phyloP scores from a whole-genome alignment of 1,140 invertebrate species.

The Euura saliciscinereae region DNA sequence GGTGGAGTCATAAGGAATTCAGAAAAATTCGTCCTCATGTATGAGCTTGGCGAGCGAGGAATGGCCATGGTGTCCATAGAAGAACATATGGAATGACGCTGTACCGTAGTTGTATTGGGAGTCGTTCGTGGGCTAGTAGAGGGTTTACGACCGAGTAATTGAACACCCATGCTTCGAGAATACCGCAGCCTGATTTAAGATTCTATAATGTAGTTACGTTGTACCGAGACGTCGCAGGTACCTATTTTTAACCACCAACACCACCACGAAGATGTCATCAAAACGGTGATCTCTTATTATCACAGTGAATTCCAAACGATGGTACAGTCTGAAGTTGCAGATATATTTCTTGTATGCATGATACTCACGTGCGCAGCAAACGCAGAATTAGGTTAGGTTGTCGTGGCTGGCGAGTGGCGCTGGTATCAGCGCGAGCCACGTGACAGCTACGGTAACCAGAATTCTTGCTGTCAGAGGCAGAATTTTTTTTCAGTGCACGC shows the following conservation, averaged over 20 bases:
- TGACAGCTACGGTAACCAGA: no score
- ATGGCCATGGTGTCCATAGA: constrained; percentile 8
- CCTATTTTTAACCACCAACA: background rate
- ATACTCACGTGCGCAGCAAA: no score
- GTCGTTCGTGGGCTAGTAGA: constrained; percentile 34
- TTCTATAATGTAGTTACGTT: constrained; percentile 35
- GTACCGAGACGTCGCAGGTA: background rate
- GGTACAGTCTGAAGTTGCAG: no score
- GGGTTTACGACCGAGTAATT: constrained; percentile 49
- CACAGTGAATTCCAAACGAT: no score
- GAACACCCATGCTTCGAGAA: constrained; percentile 43
- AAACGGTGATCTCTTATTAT: no score
- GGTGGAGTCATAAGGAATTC: background rate
- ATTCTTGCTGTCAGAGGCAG: no score
- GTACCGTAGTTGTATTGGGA: constrained; percentile 1
- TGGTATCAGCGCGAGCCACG: no score
- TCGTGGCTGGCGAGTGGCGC: no score
- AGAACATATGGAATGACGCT: constrained; percentile 17
- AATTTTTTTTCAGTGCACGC: no score
- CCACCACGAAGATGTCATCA: no score
- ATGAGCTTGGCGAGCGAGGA: background rate
- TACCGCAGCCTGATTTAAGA: constrained; percentile 43
- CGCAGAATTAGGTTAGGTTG: no score
- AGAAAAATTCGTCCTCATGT: background rate
- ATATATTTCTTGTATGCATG: no score